Evolutionary conservation across 1,140 invertebrate species (phyloP).

Genomic region (Sminthurinus signatus): DNA sequence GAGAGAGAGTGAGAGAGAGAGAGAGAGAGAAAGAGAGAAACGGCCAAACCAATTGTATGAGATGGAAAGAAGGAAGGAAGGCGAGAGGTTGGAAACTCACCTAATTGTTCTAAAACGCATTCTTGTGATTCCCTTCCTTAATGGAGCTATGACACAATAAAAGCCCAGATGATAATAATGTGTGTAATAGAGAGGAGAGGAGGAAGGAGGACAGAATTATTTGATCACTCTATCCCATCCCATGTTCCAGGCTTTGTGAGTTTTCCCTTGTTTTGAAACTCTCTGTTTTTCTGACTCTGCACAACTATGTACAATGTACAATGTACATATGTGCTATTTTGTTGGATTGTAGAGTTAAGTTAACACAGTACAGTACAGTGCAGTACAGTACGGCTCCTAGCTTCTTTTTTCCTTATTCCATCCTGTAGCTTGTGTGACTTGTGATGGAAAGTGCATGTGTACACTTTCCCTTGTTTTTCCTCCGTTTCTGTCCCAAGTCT

Average conservation of each 20-base stretch:
- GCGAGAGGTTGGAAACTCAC: too few relatives aligned
- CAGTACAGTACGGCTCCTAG: too few relatives aligned
- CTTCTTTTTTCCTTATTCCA: too few relatives aligned
- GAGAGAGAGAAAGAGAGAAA: not conserved
- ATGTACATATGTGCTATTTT: too few relatives aligned
- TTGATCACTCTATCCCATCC: not conserved
- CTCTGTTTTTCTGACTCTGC: not conserved
- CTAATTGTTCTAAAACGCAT: slow-evolving; percentile 6
- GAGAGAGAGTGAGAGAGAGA: too few relatives aligned
- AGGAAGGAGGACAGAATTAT: not conserved
- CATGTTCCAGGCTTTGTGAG: not conserved
- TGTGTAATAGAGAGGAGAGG: not conserved
- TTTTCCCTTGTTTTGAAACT: not conserved
- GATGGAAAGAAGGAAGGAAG: not conserved
- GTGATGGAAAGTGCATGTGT: too few relatives aligned
- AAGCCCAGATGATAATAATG: not conserved
- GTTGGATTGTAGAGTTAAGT: too few relatives aligned
- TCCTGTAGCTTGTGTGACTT: too few relatives aligned
- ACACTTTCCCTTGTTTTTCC: too few relatives aligned
- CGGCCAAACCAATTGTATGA: not conserved
- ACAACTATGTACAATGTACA: not conserved
- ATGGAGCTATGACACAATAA: slow-evolving; percentile 1
- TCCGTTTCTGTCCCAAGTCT: too few relatives aligned
- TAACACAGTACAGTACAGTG: too few relatives aligned
- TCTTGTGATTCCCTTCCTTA: not conserved